These are phyloP conservation scores for Acromyrmex heyeri DNA, from an alignment of 1,140 invertebrate species.

Conservation along the genomic window DNA sequence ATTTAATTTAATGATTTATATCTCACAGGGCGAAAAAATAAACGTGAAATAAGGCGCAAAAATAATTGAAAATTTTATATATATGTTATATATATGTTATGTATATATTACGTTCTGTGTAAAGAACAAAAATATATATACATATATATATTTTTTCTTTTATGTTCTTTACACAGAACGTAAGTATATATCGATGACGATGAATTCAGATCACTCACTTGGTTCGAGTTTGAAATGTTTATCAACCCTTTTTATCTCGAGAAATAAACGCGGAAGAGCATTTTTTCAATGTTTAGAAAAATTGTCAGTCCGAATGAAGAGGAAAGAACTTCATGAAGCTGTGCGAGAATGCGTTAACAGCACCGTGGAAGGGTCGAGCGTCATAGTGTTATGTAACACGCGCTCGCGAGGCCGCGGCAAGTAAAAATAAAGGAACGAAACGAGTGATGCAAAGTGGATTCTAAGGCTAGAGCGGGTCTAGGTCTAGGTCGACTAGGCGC, in stretches of 20 bases:
- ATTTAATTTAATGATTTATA: not conserved
- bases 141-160: not conserved
- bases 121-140: too few species aligned
- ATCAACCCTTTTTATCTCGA: not conserved
- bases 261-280: not conserved
- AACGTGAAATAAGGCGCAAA: not conserved
- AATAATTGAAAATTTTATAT: not conserved
- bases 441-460: constrained; percentile 71
- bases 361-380: constrained; percentile 38
- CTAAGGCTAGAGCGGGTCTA: constrained; percentile 76
- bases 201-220: not conserved
- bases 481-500: constrained; percentile 82
- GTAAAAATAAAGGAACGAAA: constrained; percentile 78
- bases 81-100: too few species aligned
- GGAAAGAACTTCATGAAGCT: constrained; percentile 2
- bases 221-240: not conserved
- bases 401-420: constrained; percentile 65
- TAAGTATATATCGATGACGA: constrained; percentile 4
- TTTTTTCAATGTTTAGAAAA: not conserved
- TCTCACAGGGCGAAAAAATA: not conserved
- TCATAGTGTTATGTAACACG: constrained; percentile 64
- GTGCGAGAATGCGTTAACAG: not conserved
- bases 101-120: too few species aligned
- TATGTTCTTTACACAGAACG: not conserved
- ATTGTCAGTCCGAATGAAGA: not conserved